Evolutionary conservation across 2,113 vertebrate genomes (phyloP).

Genomic region (Nesoenas mayeri): DNA sequence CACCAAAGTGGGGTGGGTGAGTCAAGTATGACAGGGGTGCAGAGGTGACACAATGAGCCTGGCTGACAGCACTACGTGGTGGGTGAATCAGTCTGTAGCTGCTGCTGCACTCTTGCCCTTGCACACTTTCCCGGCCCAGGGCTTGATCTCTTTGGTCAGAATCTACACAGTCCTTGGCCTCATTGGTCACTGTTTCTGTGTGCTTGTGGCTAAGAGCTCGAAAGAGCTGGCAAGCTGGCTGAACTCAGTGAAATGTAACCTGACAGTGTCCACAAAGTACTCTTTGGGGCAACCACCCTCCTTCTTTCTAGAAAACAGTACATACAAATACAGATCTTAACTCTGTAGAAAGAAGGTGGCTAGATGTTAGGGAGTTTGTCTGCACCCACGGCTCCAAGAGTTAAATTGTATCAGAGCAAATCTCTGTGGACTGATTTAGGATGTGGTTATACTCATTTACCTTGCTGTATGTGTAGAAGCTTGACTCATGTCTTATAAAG

Average conservation of each 20-base stretch:
- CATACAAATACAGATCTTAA: background rate
- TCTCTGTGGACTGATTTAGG: background rate
- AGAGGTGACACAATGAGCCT: background rate
- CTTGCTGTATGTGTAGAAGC: background rate
- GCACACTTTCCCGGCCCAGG: background rate
- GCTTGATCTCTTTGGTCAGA: background rate
- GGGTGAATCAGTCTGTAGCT: background rate
- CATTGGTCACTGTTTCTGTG: background rate
- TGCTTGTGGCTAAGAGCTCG: background rate
- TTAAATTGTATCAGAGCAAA: background rate
- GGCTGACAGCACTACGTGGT: background rate
- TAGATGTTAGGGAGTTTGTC: background rate
- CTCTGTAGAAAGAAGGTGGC: background rate
- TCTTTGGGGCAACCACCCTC: background rate
- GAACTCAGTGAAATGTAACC: background rate
- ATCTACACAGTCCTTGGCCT: background rate
- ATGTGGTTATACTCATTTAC: background rate
- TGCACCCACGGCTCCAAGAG: background rate
- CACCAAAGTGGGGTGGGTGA: background rate
- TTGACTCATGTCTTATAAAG: background rate
- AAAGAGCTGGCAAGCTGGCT: background rate
- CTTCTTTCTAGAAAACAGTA: background rate
- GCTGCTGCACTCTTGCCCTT: background rate
- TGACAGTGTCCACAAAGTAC: background rate
- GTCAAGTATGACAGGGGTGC: background rate